Evolutionary conservation across 2,113 vertebrate genomes (phyloP).

Genomic region (Nestor notabilis): DNA sequence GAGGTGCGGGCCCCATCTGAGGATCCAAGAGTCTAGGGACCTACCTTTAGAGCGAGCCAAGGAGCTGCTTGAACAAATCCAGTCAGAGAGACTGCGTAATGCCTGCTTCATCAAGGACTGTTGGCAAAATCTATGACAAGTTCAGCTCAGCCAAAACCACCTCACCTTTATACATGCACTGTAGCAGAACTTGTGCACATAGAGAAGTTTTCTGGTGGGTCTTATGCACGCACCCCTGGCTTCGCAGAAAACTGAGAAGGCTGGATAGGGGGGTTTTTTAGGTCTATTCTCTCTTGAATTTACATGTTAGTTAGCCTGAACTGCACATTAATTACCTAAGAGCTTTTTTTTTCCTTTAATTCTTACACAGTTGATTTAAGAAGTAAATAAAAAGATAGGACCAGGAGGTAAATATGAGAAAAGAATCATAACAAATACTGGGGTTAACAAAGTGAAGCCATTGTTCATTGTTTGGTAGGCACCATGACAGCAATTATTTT

Average conservation of each 20-base stretch:
- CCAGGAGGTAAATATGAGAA: not conserved
- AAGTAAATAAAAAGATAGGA: not conserved
- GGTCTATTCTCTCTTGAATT: not conserved
- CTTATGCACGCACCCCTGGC: not conserved
- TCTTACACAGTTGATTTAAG: not conserved
- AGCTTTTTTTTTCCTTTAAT: not conserved
- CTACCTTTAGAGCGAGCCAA: not conserved
- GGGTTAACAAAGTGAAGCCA: not conserved
- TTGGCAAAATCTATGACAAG: conserved; percentile 43
- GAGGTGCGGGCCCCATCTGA: not conserved
- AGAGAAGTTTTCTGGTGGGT: not conserved
- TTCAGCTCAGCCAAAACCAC: conserved; percentile 24
- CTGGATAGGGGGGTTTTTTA: not conserved
- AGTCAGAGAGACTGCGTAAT: conserved; percentile 36
- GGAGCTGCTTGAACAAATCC: not conserved
- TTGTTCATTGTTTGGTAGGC: not conserved
- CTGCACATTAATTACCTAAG: not conserved
- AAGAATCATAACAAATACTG: not conserved
- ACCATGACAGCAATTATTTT: conserved; percentile 27
- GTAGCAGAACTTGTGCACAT: not conserved
- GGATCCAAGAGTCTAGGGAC: not conserved
- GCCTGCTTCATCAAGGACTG: conserved; percentile 51
- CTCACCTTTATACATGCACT: not conserved
- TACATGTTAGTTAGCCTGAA: not conserved
- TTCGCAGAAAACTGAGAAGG: not conserved